Percentiles rank a stretch among this genome's conserved stretches.
Evolutionary conservation across 92 coral and sea anemone genomes (phyloP).

Genomic region (Phenganax stokvisi): DNA sequence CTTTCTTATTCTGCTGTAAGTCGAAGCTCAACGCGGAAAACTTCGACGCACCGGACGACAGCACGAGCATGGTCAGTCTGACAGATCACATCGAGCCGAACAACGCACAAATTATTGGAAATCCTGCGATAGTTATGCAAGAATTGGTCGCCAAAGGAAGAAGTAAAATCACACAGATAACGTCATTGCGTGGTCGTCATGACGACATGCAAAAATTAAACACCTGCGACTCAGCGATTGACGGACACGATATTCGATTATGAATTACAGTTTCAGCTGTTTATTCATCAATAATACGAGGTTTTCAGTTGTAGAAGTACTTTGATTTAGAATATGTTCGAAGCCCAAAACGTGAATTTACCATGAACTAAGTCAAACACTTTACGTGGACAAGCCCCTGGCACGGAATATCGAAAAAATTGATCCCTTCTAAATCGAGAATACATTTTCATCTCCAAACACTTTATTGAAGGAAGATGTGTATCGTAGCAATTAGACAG

Average conservation of each 20-base stretch:
- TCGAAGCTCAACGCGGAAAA: slow-evolving; percentile 6
- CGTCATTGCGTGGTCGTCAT: slow-evolving; percentile 10
- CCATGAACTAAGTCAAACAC: no score
- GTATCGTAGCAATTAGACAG: no score
- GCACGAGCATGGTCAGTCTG: slow-evolving; percentile 32
- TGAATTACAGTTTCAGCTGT: not conserved
- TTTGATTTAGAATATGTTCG: no score
- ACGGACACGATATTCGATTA: not conserved
- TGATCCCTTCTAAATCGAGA: no score
- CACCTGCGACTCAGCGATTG: slow-evolving; percentile 3
- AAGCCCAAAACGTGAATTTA: no score
- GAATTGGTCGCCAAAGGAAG: slow-evolving; percentile 19
- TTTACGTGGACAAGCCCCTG: no score
- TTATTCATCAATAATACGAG: not conserved
- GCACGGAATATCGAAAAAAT: no score
- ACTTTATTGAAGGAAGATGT: no score
- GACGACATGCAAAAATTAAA: slow-evolving; percentile 4
- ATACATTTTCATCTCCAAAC: no score
- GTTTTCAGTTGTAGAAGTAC: no score
- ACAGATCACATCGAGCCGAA: slow-evolving; percentile 22
- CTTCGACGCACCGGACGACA: slow-evolving; percentile 17
- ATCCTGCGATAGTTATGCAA: slow-evolving; percentile 1
- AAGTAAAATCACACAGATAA: not conserved
- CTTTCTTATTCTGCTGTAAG: slow-evolving; percentile 27
- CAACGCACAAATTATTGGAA: slow-evolving; percentile 27